Evolutionary conservation across 2,113 vertebrate species (phyloP), one percentile per base, ranked within the genome.

Genomic region (Origma solitaria): DNA sequence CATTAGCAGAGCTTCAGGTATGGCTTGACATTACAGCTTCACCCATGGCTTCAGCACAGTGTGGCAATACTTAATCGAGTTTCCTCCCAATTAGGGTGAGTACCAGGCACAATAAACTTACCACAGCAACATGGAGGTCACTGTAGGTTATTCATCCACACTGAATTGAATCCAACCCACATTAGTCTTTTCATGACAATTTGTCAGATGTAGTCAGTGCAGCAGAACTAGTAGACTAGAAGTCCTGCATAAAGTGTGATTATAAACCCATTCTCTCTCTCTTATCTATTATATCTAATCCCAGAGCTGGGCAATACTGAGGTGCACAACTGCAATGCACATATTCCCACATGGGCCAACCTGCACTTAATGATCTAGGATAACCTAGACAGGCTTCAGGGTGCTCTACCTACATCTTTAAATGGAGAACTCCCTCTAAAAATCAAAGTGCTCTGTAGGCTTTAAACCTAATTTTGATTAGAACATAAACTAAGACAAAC

Each of bases 321-420:
- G 31, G 23, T 15, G 24, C 4, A 1, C 0, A 0, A 56, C 31
- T 25, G 31, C 23, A 70, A 20, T 0, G 1, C 42, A 49, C 0
- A 0, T 22, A 51, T 2, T 1, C 7, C 15, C 1, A 8, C 3
- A 2, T 19, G 11, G 38, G 24, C 28, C 50, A 72, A 28, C 17
- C 61, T 57, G 22, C 24, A 14, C 38, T 33, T 5, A 33, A 72
- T 38, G 4, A 88, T 17, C 9, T 49, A 62, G 9, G n/a, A 92
- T 44, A 77, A 40, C 28, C 38, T 2, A 3, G 23, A 61, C 10
- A 45, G 13, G 33, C 13, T 88, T 80, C 51, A 77, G 31, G 10
- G 21, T 71, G 33, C 4, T 91, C 37, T 58, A 40, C 13, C 20
- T 66, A 47, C 33, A 57, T 31, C 13, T 62, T 76, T 85, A 88